Evolutionary conservation across 2,888 invertebrate species (phyloP).

Genomic region (Drosophila kokeensis): DNA sequence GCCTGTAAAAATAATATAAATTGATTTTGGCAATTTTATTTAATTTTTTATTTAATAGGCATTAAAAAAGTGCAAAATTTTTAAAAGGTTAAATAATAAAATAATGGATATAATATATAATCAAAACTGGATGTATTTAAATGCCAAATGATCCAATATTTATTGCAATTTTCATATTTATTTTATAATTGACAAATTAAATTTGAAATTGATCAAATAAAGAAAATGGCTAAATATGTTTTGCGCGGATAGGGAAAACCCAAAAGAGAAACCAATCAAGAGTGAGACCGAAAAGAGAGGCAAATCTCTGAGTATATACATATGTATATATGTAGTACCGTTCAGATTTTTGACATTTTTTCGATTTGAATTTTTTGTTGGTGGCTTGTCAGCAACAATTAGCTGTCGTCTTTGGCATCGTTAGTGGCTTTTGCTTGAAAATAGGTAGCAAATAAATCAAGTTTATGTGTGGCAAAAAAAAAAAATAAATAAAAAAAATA

Average conservation of each 20-base stretch:
- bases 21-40: background rate
- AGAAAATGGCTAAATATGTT: background rate
- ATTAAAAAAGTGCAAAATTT: background rate
- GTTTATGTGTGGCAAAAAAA: slow-evolving; percentile 59
- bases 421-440: slow-evolving; percentile 54
- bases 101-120: background rate
- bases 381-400: slow-evolving; percentile 75
- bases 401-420: slow-evolving; percentile 54
- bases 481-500: slow-evolving; percentile 1
- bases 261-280: background rate
- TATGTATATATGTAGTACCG: slow-evolving; percentile 20
- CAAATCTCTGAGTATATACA: background rate
- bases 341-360: slow-evolving; percentile 6
- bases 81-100: background rate
- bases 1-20: background rate
- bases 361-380: slow-evolving; percentile 19
- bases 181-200: background rate
- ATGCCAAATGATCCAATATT: background rate
- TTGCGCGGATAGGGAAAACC: background rate
- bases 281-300: background rate
- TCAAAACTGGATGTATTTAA: background rate
- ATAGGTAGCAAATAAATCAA: slow-evolving; percentile 74
- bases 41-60: background rate
- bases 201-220: background rate
- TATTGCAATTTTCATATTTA: background rate